Evolutionary conservation across 2,113 vertebrate genomes (phyloP), one percentile per base, ranked within the genome.

Genomic region (Dicentrarchus labrax): DNA sequence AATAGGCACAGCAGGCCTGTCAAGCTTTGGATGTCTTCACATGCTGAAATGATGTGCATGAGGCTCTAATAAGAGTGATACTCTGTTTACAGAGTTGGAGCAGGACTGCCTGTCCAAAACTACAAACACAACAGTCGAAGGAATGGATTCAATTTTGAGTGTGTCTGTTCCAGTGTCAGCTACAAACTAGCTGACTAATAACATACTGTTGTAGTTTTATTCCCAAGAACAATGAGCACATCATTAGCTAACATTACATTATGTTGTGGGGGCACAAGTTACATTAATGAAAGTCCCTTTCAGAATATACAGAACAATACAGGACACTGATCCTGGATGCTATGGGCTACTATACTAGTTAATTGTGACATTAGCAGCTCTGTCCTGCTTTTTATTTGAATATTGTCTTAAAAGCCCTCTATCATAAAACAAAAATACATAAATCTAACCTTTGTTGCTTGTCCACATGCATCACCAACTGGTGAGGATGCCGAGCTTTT

Each of bases 1-100:
- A 76, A 17, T 16, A 71, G 56, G 41, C 70, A 70, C 73, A 51
- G 77, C 83, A 70, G 71, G 66, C 53, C 57, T 72, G 82, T 86
- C 82, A 83, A 71, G 73, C 82, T 79, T 53, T 24, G 59, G 53
- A 24, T 67, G 65, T n/a, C 22, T 84, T 47, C 67, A 21, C 57
- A 62, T 24, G 17, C 79, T 62, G 78, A 59, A 22, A 45, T 1
- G 6, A 11, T 69, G 76, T 78, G 82, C 76, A 68, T 1, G 12
- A 48, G 16, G 43, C 70, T 56, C n/a, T 10, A 2, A 4, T 48
- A 17, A 38, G 5, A 39, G 68, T 50, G 0, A 16, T 43, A 57
- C 5, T n/a, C 51, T 72, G n/a, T 19, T 2, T 53, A 6, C 12
- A 21, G 10, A n/a, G 68, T 68, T 48, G 48, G 7, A 50, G 48